phyloP scores from a whole-genome alignment of 1,140 invertebrate genomes.

The Potamilus streckersoni region DNA sequence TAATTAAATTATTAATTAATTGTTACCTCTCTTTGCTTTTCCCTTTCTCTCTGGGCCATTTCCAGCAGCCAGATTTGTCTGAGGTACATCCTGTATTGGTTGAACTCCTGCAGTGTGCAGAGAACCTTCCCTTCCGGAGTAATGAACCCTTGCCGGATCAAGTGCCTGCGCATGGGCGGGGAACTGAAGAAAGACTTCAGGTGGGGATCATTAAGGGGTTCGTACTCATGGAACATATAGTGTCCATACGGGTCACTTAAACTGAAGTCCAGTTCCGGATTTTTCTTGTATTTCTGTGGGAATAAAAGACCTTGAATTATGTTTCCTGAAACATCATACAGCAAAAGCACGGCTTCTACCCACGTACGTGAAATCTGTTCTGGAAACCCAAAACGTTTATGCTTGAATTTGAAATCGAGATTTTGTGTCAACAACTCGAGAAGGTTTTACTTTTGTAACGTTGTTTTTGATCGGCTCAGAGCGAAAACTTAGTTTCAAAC shows the following conservation, averaged over 20 bases:
- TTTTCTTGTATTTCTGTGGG: too few relatives aligned
- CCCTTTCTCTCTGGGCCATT: conserved; percentile 24
- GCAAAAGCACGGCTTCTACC: too few relatives aligned
- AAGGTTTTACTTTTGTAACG: too few relatives aligned
- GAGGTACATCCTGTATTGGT: conserved; percentile 37
- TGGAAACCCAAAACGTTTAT: too few relatives aligned
- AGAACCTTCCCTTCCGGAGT: conserved; percentile 33
- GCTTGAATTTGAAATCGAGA: too few relatives aligned
- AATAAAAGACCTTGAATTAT: too few relatives aligned
- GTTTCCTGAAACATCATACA: too few relatives aligned
- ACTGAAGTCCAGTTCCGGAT: conserved; percentile 22
- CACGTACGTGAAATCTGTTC: too few relatives aligned
- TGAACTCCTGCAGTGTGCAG: conserved; percentile 37
- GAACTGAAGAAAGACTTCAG: conserved; percentile 31
- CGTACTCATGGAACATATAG: conserved; percentile 34
- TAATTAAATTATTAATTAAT: too few relatives aligned
- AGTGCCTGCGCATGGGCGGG: conserved; percentile 23
- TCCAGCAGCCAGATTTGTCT: conserved; percentile 31
- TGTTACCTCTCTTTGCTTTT: conserved; percentile 12
- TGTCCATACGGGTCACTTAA: conserved; percentile 33
- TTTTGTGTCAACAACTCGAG: too few relatives aligned
- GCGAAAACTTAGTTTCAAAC: too few relatives aligned
- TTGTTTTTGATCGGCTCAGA: too few relatives aligned
- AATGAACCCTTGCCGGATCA: conserved; percentile 33
- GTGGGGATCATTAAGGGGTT: conserved; percentile 36